phyloP scores from a whole-genome alignment of 2,888 invertebrate genomes.

The Trachelus iudaicus region DNA sequence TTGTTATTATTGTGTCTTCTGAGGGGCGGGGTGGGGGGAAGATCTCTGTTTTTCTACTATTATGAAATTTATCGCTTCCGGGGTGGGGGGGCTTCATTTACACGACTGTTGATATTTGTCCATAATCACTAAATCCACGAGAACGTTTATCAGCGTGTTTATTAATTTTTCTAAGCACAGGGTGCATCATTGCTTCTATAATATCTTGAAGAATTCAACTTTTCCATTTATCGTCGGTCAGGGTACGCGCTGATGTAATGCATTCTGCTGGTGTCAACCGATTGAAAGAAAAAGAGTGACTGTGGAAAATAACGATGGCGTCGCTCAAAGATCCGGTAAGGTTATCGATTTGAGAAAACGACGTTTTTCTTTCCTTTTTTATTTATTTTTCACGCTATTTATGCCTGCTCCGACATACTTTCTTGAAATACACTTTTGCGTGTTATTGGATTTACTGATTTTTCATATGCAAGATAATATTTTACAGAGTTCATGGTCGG shows the following conservation, averaged over 20 bases:
- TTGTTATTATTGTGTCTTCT: not conserved
- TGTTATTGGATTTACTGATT: not conserved
- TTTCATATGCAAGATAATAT: not conserved
- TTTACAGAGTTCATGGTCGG: not conserved
- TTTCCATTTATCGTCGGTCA: not conserved
- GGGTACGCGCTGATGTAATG: not conserved
- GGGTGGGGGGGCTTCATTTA: not conserved
- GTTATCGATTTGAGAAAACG: constrained; percentile 6
- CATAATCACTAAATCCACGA: not conserved
- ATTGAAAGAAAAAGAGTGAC: not conserved
- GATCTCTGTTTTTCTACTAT: not conserved
- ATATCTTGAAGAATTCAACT: not conserved
- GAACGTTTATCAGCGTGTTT: not conserved
- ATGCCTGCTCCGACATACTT: not conserved
- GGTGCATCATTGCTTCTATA: not conserved
- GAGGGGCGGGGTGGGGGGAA: not conserved
- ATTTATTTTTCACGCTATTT: not conserved
- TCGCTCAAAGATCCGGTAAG: constrained; percentile 29
- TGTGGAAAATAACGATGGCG: constrained; percentile 10
- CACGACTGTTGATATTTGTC: not conserved
- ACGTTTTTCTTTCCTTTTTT: not conserved
- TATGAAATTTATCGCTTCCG: not conserved
- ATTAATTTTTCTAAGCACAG: not conserved
- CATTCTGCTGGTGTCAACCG: not conserved
- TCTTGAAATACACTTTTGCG: not conserved